A percentile compares a stretch with the other conserved stretches of the same genome.
phyloP scores from a whole-genome alignment of 2,113 vertebrate genomes.

The Cairina moschata region DNA sequence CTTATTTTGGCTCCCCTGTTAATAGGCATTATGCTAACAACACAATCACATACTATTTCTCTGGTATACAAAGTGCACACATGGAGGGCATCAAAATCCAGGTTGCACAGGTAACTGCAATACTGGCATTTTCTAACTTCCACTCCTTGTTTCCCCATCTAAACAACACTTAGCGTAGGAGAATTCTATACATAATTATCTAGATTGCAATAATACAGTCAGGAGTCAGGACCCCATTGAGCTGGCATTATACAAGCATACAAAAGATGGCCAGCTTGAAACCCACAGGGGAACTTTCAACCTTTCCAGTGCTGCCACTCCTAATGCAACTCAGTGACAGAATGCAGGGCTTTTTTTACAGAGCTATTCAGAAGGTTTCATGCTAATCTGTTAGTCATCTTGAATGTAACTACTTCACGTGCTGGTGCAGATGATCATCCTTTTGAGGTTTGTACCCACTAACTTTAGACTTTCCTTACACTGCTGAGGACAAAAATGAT shows the following conservation, averaged over 20 bases:
- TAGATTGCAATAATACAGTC: not conserved
- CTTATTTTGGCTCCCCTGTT: not conserved
- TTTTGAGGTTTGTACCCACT: conserved; percentile 1
- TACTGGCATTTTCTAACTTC: conserved; percentile 2
- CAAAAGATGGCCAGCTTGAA: not conserved
- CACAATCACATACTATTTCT: not conserved
- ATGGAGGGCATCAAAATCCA: not conserved
- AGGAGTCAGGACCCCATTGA: not conserved
- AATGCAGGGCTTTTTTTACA: not conserved
- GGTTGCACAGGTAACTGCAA: not conserved
- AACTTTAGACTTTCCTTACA: not conserved
- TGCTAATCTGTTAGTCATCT: conserved; percentile 28
- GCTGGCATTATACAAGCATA: not conserved
- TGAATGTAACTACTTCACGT: conserved; percentile 42
- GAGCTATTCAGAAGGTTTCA: not conserved
- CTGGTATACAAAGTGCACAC: not conserved
- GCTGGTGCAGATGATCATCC: not conserved
- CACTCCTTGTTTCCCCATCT: not conserved
- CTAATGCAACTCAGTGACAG: not conserved
- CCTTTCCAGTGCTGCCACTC: not conserved
- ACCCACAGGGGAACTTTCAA: not conserved
- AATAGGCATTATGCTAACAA: not conserved
- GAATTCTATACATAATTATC: not conserved
- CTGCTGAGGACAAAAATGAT: not conserved
- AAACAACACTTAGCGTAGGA: not conserved